Percentiles rank a stretch among this genome's conserved stretches.
Evolutionary conservation across 2,797 vertebrate genomes (phyloP).

Genomic region (Dermochelys coriacea): DNA sequence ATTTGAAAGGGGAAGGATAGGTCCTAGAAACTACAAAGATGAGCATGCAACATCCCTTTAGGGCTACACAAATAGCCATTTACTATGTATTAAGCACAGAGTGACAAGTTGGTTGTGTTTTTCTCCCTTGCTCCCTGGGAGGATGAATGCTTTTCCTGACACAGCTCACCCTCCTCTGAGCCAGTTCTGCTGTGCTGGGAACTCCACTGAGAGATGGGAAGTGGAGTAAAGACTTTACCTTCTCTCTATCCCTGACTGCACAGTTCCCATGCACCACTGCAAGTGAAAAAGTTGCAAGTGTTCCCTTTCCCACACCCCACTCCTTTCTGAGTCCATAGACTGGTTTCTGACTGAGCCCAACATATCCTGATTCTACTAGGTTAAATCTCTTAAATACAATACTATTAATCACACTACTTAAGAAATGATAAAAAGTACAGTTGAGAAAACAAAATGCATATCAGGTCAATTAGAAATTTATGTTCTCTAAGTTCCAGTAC

Average conservation of each 20-base stretch:
- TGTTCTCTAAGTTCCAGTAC: background rate
- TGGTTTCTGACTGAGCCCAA: background rate
- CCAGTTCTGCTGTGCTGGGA: background rate
- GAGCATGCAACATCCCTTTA: background rate
- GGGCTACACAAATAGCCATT: background rate
- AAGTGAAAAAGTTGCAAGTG: background rate
- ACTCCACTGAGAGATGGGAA: background rate
- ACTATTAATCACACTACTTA: background rate
- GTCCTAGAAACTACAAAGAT: background rate
- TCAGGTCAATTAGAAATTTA: background rate
- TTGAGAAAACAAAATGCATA: background rate
- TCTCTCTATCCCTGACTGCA: background rate
- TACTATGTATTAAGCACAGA: background rate
- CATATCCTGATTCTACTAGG: background rate
- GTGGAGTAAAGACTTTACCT: background rate
- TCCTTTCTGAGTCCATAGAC: background rate
- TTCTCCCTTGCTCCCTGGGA: background rate
- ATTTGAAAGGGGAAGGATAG: background rate
- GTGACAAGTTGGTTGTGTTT: background rate
- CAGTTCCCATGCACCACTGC: background rate
- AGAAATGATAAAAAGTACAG: background rate
- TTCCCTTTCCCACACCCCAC: background rate
- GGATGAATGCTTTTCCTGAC: background rate
- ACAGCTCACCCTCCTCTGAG: background rate
- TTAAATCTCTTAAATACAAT: background rate